Evolutionary conservation across 2,888 invertebrate genomes (phyloP).

Genomic region (Listrodromus nycthemerus): DNA sequence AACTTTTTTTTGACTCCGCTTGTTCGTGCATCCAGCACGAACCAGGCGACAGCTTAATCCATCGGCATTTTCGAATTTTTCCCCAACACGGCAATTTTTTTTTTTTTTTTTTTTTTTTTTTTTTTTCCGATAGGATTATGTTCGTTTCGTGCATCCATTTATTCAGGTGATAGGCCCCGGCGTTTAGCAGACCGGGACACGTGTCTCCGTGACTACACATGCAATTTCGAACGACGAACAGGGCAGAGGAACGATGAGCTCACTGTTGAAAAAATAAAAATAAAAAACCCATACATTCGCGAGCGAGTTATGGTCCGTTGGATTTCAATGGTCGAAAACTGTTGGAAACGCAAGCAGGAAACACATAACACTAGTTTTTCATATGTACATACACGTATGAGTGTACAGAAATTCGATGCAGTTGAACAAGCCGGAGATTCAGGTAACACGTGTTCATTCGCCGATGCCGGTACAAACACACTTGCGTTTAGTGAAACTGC

Average conservation of each 20-base stretch:
- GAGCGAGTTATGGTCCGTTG: constrained; percentile 27
- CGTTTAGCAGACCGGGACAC: constrained; percentile 30
- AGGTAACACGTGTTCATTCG: constrained; percentile 33
- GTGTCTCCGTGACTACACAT: constrained; percentile 17
- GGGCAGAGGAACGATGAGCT: neutral
- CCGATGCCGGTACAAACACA: constrained; percentile 31
- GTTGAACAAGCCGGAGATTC: neutral
- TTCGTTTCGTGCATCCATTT: neutral
- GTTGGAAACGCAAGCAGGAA: neutral
- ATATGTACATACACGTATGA: neutral
- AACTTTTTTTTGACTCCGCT: no score
- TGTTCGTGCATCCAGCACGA: no score
- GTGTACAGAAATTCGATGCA: neutral
- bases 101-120: no score
- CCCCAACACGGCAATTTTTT: no score
- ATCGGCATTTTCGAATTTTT: no score
- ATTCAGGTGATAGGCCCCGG: constrained; percentile 30
- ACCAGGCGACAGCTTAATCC: no score
- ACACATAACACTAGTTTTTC: neutral
- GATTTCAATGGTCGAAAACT: constrained; percentile 26
- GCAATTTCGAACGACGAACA: neutral
- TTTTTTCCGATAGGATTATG: no score
- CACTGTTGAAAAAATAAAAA: neutral
- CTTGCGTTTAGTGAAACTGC: constrained; percentile 5
- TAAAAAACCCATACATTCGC: constrained; percentile 2